Evolutionary conservation across 53 echinoderm and acorn worm genomes (phyloP), one percentile per base, ranked within the genome.

Genomic region (Echinarachnius parma): DNA sequence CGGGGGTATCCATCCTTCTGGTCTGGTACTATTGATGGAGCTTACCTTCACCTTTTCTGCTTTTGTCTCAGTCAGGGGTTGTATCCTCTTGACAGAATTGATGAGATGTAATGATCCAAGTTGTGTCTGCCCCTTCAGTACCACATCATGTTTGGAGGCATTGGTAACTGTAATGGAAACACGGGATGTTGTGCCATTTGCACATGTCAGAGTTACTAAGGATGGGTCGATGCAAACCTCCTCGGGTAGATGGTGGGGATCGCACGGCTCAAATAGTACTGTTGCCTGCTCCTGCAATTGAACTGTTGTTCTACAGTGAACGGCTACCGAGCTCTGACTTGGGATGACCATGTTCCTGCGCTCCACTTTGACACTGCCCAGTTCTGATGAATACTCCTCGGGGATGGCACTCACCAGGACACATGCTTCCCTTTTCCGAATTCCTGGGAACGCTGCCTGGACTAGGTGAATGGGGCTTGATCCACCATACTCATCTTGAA

Each of bases 221-320:
- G 47, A 21, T n/a, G 76, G 24, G 11, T 76, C 44, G 3, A 25
- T 2, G 0, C 27, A 8, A 4, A 76, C 16, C 5, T 48, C 76
- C 24, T 71, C 60, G 29, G 81, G 61, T n/a, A 56, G 34, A 5
- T 70, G 50, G 4, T 32, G 60, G 20, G 27, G 46, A 16, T 46
- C 60, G 2, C 36, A 60, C 26, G 81, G 70, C 31, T 60, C 71
- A 11, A 70, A 81, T 28, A 72, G 61, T 11, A 14, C 62, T 48
- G 48, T 22, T 14, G 46, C 24, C n/a, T 34, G 13, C 14, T 76
- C 61, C 4, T 60, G 5, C 5, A 25, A 29, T 7, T 15, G 60
- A 28, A 48, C 61, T 13, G 52, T 14, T 19, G 18, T 18, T 5
- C 4, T 50, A 19, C 52, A 50, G 9, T 10, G 52, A 13, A 50